Evolutionary conservation across 2,888 invertebrate genomes (phyloP), one percentile per base, ranked within the genome.

Genomic region (Cosmopolites sordidus): DNA sequence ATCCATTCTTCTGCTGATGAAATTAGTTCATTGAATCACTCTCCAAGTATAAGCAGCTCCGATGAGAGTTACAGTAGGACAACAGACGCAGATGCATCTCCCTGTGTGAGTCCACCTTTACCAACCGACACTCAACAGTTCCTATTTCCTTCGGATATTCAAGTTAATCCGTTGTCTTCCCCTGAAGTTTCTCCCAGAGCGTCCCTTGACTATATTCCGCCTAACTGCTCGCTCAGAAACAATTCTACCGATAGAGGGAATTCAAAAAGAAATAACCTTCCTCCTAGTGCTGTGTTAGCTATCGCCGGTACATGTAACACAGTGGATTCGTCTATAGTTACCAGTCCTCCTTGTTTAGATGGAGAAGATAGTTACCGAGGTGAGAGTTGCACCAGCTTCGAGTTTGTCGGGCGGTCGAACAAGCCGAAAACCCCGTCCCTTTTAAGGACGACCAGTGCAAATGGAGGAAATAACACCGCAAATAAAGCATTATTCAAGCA

Each of bases 21-120:
- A 71, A 81, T 89, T 17, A 89, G 88, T 65, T 89, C 89, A 0
- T 76, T 89, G 8, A 89, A 89, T 47, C 84, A 88, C 63, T 89
- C 89, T 5, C 88, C 89, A 0, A 88, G 87, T 67, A 83, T 89
- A 58, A 88, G 87, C 70, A 89, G 89, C 48, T 90, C 89, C 0
- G 89, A 90, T 67, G 90, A 90, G 73, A 89, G 89, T 72, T 89
- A 87, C 68, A 87, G 88, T 38, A 81, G 89, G 62, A 89, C 89
- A 2, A 89, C 88, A 0, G 87, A 87, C 66, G 89, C 83, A 22
- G 81, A 83, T 58, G 81, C 78, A 9, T 78, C 78, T 1, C 79
- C 79, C 2, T 77, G 77, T 44, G 77, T 77, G 3, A 77, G 78
- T 9, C 76, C 76, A 8, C 74, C 73, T 5, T 56, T 72, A 18